A percentile compares a stretch with the other conserved stretches of the same genome.
Evolutionary conservation across 2,888 invertebrate species (phyloP).

Genomic region (Platycheirus albimanus): DNA sequence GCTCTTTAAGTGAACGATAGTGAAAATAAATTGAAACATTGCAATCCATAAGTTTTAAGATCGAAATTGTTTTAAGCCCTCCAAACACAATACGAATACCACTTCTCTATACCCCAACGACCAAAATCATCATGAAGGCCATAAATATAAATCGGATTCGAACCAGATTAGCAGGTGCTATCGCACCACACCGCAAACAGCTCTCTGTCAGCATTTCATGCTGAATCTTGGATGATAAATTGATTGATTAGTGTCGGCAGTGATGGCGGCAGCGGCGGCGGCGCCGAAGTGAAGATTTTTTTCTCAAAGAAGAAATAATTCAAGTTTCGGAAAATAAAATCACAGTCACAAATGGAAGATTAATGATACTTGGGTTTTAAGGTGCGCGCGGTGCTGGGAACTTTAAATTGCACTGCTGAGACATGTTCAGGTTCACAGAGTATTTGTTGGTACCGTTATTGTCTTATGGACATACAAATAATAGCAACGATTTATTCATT

Average conservation of each 20-base stretch:
- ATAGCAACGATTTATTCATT: no score
- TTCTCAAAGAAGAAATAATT: constrained; percentile 19
- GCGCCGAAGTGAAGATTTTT: constrained; percentile 31
- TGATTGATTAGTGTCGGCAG: constrained; percentile 60
- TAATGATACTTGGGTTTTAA: constrained; percentile 46
- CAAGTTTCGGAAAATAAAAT: constrained; percentile 1
- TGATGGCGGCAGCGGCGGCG: constrained; percentile 21
- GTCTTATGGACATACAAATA: no score
- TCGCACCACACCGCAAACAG: constrained; percentile 7
- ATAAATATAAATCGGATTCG: constrained; percentile 52
- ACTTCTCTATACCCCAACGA: neutral
- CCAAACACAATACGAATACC: constrained; percentile 41
- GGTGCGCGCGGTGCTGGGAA: constrained; percentile 30
- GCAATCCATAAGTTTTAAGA: constrained; percentile 23
- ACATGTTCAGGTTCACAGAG: neutral
- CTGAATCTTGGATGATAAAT: constrained; percentile 42
- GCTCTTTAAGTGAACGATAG: constrained; percentile 35
- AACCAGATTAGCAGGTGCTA: constrained; percentile 55
- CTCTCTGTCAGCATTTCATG: constrained; percentile 44
- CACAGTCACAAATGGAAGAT: constrained; percentile 32
- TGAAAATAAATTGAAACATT: constrained; percentile 50
- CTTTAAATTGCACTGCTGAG: constrained; percentile 7
- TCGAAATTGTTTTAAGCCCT: constrained; percentile 56
- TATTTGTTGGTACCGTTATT: neutral
- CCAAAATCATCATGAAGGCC: constrained; percentile 9